Evolutionary conservation across 2,113 vertebrate genomes (phyloP).

Genomic region (Clarias batrachus): DNA sequence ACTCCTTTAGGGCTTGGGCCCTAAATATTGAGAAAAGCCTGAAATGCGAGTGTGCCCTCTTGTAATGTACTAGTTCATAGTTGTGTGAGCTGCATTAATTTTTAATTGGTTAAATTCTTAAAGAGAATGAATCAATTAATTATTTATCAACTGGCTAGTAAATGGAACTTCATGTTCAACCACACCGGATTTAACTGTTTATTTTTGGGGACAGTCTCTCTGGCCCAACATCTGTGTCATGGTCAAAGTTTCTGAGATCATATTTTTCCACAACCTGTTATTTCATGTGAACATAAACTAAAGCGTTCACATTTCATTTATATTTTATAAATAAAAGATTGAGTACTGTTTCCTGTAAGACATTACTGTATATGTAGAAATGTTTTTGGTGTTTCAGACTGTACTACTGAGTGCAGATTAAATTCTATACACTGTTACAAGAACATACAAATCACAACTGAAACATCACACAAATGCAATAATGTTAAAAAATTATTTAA

Average conservation of each 20-base stretch:
- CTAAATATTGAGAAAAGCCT: too few relatives aligned
- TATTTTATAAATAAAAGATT: background rate
- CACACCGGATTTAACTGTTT: background rate
- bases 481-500: constrained; percentile 43
- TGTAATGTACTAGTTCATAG: too few relatives aligned
- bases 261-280: background rate
- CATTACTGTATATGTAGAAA: background rate
- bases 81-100: too few relatives aligned
- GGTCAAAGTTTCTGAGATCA: background rate
- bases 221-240: background rate
- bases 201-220: background rate
- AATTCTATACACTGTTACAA: background rate
- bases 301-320: background rate
- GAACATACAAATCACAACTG: background rate
- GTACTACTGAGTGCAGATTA: background rate
- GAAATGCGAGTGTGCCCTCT: too few relatives aligned
- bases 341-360: background rate
- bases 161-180: background rate
- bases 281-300: background rate
- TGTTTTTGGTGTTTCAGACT: background rate
- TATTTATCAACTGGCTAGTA: background rate
- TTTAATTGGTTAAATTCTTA: too few relatives aligned
- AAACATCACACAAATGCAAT: constrained; percentile 5
- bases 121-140: too few relatives aligned
- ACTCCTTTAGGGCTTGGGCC: too few relatives aligned